Evolutionary conservation across 2,797 vertebrate species (phyloP).

Genomic region (Rousettus madagascariensis): DNA sequence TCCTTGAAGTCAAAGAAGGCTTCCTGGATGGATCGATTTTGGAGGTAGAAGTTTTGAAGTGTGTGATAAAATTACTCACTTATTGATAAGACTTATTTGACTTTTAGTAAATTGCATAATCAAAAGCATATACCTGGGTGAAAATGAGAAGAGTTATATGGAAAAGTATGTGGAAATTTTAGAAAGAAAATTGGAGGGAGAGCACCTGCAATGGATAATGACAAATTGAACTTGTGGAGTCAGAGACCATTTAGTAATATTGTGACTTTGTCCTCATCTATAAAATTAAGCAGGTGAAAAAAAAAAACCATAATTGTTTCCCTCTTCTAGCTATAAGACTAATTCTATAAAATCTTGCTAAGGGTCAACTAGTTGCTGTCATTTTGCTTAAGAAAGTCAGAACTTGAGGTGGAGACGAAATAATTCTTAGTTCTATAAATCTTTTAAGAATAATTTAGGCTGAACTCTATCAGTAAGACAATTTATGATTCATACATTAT

Average conservation of each 20-base stretch:
- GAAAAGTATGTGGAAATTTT: not conserved
- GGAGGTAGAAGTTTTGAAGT: not conserved
- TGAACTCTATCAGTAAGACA: constrained; percentile 1
- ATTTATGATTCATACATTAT: constrained; percentile 1
- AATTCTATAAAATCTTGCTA: not conserved
- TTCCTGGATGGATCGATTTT: not conserved
- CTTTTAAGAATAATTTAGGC: constrained; percentile 12
- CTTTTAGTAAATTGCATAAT: not conserved
- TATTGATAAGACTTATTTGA: not conserved
- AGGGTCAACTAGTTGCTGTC: not conserved
- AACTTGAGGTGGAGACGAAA: constrained; percentile 21
- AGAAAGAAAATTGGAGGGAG: not conserved
- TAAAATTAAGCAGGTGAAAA: not conserved
- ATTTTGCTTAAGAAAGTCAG: constrained; percentile 3
- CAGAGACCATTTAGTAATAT: not conserved
- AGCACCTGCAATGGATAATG: not conserved
- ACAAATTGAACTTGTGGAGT: not conserved
- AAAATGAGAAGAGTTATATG: constrained; percentile 27
- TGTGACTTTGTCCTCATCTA: not conserved
- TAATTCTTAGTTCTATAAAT: constrained; percentile 42
- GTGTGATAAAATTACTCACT: not conserved
- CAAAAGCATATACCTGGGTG: not conserved
- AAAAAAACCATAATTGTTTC: not conserved
- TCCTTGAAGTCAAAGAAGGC: not conserved
- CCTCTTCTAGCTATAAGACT: not conserved